Conservation (phyloP, 2,797 vertebrate species). For the Lophius americanus region DNA sequence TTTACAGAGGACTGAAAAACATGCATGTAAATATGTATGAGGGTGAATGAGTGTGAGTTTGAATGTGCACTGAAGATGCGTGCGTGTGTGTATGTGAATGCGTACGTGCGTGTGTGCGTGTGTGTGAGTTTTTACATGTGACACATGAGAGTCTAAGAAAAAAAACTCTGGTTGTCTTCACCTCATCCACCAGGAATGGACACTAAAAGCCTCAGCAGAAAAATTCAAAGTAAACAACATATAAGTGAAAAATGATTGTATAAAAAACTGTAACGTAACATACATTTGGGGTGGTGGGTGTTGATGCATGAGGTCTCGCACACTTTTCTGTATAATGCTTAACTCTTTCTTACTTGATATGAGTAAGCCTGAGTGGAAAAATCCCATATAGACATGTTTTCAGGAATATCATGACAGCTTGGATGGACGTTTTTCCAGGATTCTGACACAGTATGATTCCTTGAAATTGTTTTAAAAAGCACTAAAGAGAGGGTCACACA, state of each 20-base stretch:
- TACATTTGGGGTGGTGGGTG: constrained; percentile 7
- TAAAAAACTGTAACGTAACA: constrained; percentile 18
- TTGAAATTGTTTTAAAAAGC: not conserved
- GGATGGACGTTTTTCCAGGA: not conserved
- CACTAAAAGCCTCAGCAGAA: constrained; percentile 12
- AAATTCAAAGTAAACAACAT: constrained; percentile 24
- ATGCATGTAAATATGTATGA: constrained; percentile 14
- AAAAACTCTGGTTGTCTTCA: constrained; percentile 20
- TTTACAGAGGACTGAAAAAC: constrained; percentile 37
- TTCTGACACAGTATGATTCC: not conserved
- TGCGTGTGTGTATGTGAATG: not conserved
- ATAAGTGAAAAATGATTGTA: constrained; percentile 15
- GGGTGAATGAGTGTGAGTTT: constrained; percentile 17
- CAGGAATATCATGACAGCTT: not conserved
- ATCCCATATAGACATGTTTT: not conserved
- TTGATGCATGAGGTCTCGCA: constrained; percentile 7
- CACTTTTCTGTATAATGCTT: not conserved
- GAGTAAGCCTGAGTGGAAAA: not conserved
- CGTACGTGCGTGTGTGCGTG: constrained; percentile 6
- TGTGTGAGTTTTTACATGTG: constrained; percentile 1
- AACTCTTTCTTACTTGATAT: not conserved
- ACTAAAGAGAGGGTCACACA: not conserved
- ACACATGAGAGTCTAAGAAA: constrained; percentile 25
- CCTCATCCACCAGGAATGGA: constrained; percentile 36
- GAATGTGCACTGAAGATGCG: constrained; percentile 4